A percentile compares a stretch with the other conserved stretches of the same genome.
phyloP scores from a whole-genome alignment of 2,797 vertebrate species.

The Novumbra hubbsi region DNA sequence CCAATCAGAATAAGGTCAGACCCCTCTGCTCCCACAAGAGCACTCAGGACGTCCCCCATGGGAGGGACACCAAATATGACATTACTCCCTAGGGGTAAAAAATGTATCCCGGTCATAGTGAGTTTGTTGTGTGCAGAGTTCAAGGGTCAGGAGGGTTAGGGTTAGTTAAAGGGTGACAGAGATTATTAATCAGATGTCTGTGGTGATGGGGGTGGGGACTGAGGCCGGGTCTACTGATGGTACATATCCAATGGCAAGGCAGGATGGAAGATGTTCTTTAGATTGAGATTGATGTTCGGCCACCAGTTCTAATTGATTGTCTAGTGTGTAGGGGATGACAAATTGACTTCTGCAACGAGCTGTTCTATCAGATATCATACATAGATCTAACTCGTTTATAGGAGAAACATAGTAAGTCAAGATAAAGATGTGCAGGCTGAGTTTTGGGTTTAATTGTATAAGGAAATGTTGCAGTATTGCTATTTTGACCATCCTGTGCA shows the following conservation, averaged over 20 bases:
- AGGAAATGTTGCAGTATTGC: no score
- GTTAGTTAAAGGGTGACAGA: slow-evolving; percentile 4
- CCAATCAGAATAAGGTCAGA: slow-evolving; percentile 12
- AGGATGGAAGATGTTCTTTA: background rate
- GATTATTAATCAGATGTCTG: slow-evolving; percentile 7
- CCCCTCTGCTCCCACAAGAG: background rate
- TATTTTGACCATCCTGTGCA: no score
- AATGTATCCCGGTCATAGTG: background rate
- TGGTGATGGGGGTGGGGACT: background rate
- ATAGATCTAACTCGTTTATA: no score
- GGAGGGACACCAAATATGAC: background rate
- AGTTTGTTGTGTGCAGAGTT: background rate
- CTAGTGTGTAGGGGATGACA: background rate
- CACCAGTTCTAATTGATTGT: background rate
- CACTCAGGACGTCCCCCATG: background rate
- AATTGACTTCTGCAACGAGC: background rate
- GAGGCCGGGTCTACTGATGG: background rate
- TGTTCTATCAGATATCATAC: background rate
- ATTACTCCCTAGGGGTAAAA: background rate
- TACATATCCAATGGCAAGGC: background rate
- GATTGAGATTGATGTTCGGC: background rate
- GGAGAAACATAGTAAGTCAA: no score
- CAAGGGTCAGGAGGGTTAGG: slow-evolving; percentile 13
- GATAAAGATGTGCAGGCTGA: no score
- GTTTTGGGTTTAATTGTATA: no score